Conservation (phyloP, 2,113 vertebrate genomes). For the Oreochromis niloticus region DNA sequence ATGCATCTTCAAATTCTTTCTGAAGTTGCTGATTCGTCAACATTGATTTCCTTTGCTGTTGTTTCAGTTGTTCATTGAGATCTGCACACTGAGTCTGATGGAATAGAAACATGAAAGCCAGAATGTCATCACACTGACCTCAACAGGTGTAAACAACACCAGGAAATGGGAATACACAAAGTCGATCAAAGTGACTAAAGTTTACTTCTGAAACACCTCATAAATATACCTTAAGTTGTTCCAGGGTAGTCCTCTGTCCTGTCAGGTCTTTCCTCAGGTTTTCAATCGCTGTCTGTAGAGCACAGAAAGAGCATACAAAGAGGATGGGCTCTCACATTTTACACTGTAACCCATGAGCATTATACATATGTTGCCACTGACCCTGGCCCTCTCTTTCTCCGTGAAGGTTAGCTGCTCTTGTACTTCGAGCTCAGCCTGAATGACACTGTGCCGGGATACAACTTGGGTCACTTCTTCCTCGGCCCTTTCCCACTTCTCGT, state of each 20-base stretch:
- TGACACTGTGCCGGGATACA: slow-evolving; percentile 47
- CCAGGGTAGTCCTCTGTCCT: slow-evolving; percentile 19
- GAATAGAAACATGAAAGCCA: background rate
- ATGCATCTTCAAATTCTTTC: slow-evolving; percentile 40
- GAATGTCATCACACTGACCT: background rate
- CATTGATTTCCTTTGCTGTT: background rate
- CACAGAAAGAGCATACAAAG: background rate
- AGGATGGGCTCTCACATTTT: background rate
- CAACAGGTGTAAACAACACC: background rate
- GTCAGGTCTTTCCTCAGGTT: slow-evolving; percentile 40
- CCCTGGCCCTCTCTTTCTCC: slow-evolving; percentile 59
- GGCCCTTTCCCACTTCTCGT: slow-evolving; percentile 62
- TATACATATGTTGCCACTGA: slow-evolving; percentile 46
- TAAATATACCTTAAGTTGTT: slow-evolving; percentile 56
- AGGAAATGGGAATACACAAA: background rate
- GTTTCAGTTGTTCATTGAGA: slow-evolving; percentile 1
- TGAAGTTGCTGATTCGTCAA: slow-evolving; percentile 40
- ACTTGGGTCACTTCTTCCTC: slow-evolving; percentile 62
- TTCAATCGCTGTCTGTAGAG: slow-evolving; percentile 52
- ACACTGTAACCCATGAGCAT: background rate
- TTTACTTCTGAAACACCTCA: background rate
- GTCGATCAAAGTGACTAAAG: background rate
- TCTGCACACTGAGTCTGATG: slow-evolving; percentile 36
- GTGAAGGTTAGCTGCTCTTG: slow-evolving; percentile 50
- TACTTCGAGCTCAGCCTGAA: slow-evolving; percentile 58